phyloP scores from a whole-genome alignment of 2,797 vertebrate genomes.

The Xenops minutus region DNA sequence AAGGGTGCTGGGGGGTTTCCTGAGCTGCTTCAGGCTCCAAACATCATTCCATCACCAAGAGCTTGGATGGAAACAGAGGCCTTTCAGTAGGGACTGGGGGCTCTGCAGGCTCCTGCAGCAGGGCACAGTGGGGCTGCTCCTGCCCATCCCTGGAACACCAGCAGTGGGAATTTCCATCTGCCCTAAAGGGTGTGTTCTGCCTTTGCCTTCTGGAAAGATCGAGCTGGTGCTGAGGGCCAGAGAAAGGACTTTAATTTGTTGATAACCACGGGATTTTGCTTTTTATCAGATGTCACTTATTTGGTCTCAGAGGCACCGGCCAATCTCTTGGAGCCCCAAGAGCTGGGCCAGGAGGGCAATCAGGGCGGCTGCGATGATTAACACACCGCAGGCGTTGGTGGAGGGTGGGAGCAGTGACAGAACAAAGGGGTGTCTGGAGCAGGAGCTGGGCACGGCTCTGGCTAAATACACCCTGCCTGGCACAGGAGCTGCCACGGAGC shows the following conservation, averaged over 20 bases:
- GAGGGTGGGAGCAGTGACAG: not conserved
- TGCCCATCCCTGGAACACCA: not conserved
- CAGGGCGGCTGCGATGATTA: not conserved
- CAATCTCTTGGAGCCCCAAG: not conserved
- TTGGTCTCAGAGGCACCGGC: not conserved
- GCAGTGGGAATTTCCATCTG: not conserved
- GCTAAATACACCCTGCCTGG: not conserved
- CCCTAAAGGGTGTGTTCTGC: not conserved
- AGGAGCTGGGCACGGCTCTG: not conserved
- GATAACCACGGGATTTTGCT: not conserved
- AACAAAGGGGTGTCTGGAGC: not conserved
- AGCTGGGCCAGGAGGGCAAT: not conserved
- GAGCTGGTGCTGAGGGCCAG: not conserved
- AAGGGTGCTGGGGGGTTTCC: not conserved
- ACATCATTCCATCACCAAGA: not conserved
- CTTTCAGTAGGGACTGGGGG: not conserved
- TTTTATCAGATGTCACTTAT: not conserved
- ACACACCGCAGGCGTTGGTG: not conserved
- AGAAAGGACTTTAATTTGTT: not conserved
- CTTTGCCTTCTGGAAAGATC: not conserved
- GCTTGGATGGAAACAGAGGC: constrained; percentile 8
- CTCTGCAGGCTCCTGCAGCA: not conserved
- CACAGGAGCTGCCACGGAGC: not conserved
- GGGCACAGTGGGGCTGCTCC: not conserved
- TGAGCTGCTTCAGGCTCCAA: constrained; percentile 7